Conservation (phyloP, 1,140 invertebrate genomes). For the Sogatella furcifera region DNA sequence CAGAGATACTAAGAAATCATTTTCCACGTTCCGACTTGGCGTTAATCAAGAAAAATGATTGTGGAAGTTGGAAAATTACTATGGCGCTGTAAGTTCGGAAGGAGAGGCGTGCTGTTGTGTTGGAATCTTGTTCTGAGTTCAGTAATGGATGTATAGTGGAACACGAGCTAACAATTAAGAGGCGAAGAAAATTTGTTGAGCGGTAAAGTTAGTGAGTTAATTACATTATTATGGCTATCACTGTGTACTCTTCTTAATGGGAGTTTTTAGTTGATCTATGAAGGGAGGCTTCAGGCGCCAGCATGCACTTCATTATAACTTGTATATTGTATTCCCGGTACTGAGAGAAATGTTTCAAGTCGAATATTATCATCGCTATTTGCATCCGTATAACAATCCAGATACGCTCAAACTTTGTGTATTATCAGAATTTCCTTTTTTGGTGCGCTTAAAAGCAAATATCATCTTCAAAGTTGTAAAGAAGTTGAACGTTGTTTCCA, state of each 20-base stretch:
- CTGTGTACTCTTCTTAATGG: constrained; percentile 9
- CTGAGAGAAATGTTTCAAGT: too few species aligned
- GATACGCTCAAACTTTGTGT: constrained; percentile 8
- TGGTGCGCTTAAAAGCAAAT: not conserved
- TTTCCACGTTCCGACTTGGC: too few species aligned
- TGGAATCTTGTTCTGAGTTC: too few species aligned
- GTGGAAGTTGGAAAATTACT: too few species aligned
- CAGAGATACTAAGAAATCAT: too few species aligned
- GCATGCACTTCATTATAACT: constrained; percentile 5
- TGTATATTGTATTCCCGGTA: constrained; percentile 1
- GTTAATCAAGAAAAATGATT: too few species aligned
- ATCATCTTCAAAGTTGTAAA: too few species aligned
- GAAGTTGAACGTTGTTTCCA: too few species aligned
- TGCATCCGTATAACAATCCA: not conserved
- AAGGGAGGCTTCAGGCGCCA: not conserved
- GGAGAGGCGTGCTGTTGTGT: too few species aligned
- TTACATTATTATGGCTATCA: constrained; percentile 9
- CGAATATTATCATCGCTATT: too few species aligned
- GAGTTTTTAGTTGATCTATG: constrained; percentile 11
- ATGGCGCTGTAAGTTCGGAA: too few species aligned
- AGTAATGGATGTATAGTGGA: constrained; percentile 9
- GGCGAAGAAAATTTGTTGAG: constrained; percentile 4
- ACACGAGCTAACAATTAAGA: constrained; percentile 3
- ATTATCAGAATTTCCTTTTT: constrained; percentile 6
- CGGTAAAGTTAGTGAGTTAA: constrained; percentile 4